Conservation (phyloP, 2,113 vertebrate species). For the Nycticebus coucang region DNA sequence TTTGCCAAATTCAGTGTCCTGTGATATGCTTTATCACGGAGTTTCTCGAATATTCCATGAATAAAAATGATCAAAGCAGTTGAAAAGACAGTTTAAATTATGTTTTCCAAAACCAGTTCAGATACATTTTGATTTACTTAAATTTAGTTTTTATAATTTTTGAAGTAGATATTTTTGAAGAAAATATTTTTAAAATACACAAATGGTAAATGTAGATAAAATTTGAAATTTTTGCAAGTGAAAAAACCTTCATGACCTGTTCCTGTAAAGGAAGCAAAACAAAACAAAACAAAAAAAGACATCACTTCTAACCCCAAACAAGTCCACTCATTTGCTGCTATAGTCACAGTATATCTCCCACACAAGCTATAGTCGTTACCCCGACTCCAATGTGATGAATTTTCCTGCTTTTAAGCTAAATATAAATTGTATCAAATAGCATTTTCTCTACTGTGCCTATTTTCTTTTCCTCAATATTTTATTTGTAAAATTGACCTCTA, state of each 20-base stretch:
- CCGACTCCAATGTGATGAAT: not conserved
- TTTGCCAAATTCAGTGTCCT: not conserved
- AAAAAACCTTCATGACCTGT: not conserved
- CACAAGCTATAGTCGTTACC: not conserved
- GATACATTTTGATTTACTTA: not conserved
- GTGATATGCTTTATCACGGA: not conserved
- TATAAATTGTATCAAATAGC: not conserved
- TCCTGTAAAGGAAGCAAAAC: too few relatives aligned
- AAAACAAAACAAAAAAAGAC: not conserved
- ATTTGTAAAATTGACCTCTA: not conserved
- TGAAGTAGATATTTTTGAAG: not conserved
- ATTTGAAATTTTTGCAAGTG: not conserved
- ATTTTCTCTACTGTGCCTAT: not conserved
- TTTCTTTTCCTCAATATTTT: not conserved
- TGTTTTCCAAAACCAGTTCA: not conserved
- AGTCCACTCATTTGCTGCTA: not conserved
- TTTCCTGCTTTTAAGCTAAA: not conserved
- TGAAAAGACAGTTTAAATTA: not conserved
- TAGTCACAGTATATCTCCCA: not conserved
- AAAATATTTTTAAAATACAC: not conserved
- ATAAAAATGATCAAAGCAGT: not conserved
- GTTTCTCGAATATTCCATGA: not conserved
- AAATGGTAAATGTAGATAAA: not conserved
- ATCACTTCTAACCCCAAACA: not conserved
- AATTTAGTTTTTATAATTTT: not conserved